Base-by-base conservation (phyloP, 2,113 vertebrate genomes). In the Globicephala melas region DNA sequence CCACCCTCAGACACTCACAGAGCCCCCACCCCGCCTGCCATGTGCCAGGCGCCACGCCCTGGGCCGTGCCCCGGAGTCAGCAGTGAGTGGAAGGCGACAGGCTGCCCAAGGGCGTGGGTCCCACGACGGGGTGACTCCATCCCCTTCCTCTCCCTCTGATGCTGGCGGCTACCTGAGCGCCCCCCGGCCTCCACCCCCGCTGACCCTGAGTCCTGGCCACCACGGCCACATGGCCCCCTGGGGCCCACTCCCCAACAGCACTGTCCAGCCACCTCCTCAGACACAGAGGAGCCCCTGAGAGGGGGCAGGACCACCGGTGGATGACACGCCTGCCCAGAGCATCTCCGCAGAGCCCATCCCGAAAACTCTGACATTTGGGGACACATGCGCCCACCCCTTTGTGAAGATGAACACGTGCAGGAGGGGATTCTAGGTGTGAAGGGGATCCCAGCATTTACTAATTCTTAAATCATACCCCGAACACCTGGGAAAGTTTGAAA, bases 401-500 rank as follows among this genome's bases (percentile, higher is more conserved):
- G 55, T 11, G 10, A 70, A 12, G 11, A 3, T 3, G 0, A 2
- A 3, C 15, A 18, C 47, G 2, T 23, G 6, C 17, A 4, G 0
- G 8, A 74, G 60, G 31, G n/a, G 38, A 1, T 17, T 38, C 3
- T 0, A 1, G 55, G 70, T 17, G n/a, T 0, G 5, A 25, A 25
- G 12, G n/a, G 33, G n/a, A 20, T 33, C 65, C 38, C 11, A 18
- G 77, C 71, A 31, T 38, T 58, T 5, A 47, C 8, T 23, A 25
- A 87, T n/a, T 62, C 91, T 31, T 55, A 62, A 84, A 84, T 81
- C 31, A 41, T 2, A 31, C 15, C 53, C 58, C 77, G n/a, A 82
- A 94, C 94, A 98, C 95, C 74, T 96, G 95, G 95, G 94, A 96
- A 97, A 94, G 93, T 95, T 92, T 76, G 62, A 95, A 96, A 96